Evolutionary conservation across 1,140 invertebrate genomes (phyloP), one percentile per base, ranked within the genome.

Genomic region (Atta cephalotes): DNA sequence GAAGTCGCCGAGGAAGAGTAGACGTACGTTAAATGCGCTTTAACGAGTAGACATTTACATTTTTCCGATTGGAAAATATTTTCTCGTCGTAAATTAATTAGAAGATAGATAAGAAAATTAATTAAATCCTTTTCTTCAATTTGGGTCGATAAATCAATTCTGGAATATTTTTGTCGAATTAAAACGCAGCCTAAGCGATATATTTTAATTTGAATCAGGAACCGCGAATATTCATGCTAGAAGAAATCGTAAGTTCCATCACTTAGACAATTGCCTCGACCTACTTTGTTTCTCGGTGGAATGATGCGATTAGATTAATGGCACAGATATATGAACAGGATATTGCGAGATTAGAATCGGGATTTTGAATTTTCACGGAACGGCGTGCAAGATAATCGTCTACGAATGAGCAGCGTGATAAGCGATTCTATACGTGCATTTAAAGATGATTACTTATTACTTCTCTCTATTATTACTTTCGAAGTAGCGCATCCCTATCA

Each of bases 341-440:
- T 84, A 84, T 84, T 84, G 39, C 56, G 68, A 84, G 80, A 84
- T 84, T 84, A 84, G 18, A 4, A 84, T 84, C 80, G 56, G 45
- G 62, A 63, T 70, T 86, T 81, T 58, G 86, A 88, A 85, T 79
- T 88, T 90, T 90, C 89, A 84, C 45, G 65, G 58, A 62, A 28
- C 76, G 28, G 35, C 56, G 58, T 84, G 58, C 65, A 14, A 51
- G 62, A 89, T 84, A 87, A 85, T 80, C 18, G 71, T 49, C 49
- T 63, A 53, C 70, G 53, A 60, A 49, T 60, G 39, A 72, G n/a
- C 68, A 49, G 80, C 68, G 25, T 71, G 80, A 84, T 76, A 76
- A 82, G 25, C 39, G 70, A 25, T 49, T 56, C 60, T 70, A 74
- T 58, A 72, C n/a, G 25, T 39, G 53, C 70, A 49, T 74, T 84